Percentiles rank a stretch among this genome's conserved stretches.
phyloP scores from a whole-genome alignment of 1,140 invertebrate species.

The Tetraneura akinire region DNA sequence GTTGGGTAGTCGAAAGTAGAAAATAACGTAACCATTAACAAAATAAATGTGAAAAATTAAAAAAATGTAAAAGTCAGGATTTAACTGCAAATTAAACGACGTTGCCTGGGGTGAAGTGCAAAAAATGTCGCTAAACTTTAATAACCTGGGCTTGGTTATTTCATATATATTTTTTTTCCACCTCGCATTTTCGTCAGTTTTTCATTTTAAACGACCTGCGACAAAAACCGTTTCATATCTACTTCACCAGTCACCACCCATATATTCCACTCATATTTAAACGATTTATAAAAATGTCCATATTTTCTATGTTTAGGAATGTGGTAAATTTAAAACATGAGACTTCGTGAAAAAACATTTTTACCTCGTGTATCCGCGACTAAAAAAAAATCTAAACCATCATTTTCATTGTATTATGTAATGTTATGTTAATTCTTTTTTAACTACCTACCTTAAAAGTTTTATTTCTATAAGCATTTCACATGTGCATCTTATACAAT shows the following conservation, averaged over 20 bases:
- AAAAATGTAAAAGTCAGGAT: conserved; percentile 36
- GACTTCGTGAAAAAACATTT: not conserved
- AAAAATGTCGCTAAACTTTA: conserved; percentile 35
- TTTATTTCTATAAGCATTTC: too few relatives aligned
- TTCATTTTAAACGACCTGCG: conserved; percentile 43
- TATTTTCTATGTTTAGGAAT: not conserved
- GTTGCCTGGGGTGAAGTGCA: not conserved
- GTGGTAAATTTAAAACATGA: conserved; percentile 10
- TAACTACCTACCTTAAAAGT: not conserved
- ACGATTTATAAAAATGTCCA: conserved; percentile 22
- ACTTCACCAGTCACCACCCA: not conserved
- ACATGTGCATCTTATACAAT: too few relatives aligned
- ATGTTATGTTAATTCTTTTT: not conserved
- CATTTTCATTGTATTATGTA: not conserved
- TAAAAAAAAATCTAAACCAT: not conserved
- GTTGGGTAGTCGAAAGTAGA: not conserved
- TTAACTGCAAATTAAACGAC: conserved; percentile 35
- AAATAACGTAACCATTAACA: conserved; percentile 22
- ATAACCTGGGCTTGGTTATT: conserved; percentile 28
- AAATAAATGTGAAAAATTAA: conserved; percentile 38
- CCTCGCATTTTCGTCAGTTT: conserved; percentile 36
- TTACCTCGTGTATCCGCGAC: not conserved
- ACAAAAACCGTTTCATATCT: conserved; percentile 31
- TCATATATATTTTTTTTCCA: conserved; percentile 21
- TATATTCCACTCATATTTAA: conserved; percentile 1